Evolutionary conservation across 2,888 invertebrate species (phyloP).

Genomic region (Lithophane semibrunnea): DNA sequence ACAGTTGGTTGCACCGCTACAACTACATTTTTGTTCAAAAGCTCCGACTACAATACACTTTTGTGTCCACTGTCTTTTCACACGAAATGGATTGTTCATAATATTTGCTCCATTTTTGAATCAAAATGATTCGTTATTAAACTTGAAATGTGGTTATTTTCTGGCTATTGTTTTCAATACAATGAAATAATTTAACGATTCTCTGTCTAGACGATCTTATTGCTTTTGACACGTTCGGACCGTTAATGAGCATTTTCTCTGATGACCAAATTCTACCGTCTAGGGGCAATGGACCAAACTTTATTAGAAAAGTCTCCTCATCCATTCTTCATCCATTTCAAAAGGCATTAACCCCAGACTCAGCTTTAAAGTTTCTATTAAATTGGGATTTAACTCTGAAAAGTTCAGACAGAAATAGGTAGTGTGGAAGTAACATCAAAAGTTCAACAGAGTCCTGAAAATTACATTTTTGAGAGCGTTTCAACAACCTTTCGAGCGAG

Average conservation of each 20-base stretch:
- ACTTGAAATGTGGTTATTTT: constrained; percentile 25
- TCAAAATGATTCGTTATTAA: constrained; percentile 18
- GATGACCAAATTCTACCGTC: constrained; percentile 43
- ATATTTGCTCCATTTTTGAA: constrained; percentile 28
- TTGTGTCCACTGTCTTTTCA: constrained; percentile 31
- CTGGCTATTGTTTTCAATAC: constrained; percentile 42
- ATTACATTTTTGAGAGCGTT: constrained; percentile 46
- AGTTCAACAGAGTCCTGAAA: constrained; percentile 35
- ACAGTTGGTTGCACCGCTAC: constrained; percentile 12
- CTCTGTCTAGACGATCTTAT: constrained; percentile 54
- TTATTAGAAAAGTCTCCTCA: constrained; percentile 40
- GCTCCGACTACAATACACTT: constrained; percentile 39
- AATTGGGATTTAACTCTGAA: constrained; percentile 30
- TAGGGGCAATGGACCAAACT: constrained; percentile 46
- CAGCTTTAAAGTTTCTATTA: constrained; percentile 31
- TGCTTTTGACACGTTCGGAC: constrained; percentile 38
- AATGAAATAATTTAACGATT: constrained; percentile 29
- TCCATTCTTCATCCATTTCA: constrained; percentile 28
- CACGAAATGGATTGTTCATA: constrained; percentile 9
- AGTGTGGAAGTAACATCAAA: constrained; percentile 19
- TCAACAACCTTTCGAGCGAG: constrained; percentile 33
- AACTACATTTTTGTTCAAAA: constrained; percentile 30
- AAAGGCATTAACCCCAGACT: constrained; percentile 35
- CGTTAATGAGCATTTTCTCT: constrained; percentile 44
- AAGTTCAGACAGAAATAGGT: constrained; percentile 38